A percentile compares a stretch with the other conserved stretches of the same genome.
phyloP scores from a whole-genome alignment of 2,888 invertebrate species.

The Agapetus fuscipes region DNA sequence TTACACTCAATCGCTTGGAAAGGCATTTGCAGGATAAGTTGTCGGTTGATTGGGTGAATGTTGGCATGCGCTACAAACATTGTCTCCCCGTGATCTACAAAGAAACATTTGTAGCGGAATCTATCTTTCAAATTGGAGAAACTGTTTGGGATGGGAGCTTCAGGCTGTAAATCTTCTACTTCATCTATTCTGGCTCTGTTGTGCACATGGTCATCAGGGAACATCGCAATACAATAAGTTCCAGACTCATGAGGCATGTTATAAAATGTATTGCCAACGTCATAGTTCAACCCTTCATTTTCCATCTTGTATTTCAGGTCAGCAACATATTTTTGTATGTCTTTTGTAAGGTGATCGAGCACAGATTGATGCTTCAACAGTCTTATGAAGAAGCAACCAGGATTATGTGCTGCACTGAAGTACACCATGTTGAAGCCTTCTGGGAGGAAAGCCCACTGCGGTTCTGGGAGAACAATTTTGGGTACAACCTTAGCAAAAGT shows the following conservation, averaged over 20 bases:
- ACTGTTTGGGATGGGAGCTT: not conserved
- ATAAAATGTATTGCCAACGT: too few relatives aligned
- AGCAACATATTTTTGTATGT: not conserved
- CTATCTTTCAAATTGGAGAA: not conserved
- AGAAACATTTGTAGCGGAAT: not conserved
- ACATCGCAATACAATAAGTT: not conserved
- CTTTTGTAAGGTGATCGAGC: not conserved
- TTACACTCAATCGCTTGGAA: slow-evolving; percentile 1
- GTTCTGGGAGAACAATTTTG: not conserved
- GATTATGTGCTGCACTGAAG: not conserved
- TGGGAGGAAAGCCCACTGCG: not conserved
- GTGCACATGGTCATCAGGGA: not conserved
- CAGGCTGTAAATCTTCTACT: too few relatives aligned
- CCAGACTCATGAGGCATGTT: not conserved
- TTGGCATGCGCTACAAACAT: not conserved
- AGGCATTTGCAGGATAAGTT: not conserved
- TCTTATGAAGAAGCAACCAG: not conserved
- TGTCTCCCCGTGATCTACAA: not conserved
- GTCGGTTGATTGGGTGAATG: not conserved
- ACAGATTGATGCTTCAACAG: not conserved
- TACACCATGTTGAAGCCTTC: not conserved
- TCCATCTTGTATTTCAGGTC: not conserved
- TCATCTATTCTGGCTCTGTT: not conserved
- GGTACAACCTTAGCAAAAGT: too few relatives aligned
- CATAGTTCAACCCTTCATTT: not conserved